Percentiles rank a stretch among this genome's conserved stretches.
Conservation (phyloP, 2,888 invertebrate genomes). For the Drosophila mimica region DNA sequence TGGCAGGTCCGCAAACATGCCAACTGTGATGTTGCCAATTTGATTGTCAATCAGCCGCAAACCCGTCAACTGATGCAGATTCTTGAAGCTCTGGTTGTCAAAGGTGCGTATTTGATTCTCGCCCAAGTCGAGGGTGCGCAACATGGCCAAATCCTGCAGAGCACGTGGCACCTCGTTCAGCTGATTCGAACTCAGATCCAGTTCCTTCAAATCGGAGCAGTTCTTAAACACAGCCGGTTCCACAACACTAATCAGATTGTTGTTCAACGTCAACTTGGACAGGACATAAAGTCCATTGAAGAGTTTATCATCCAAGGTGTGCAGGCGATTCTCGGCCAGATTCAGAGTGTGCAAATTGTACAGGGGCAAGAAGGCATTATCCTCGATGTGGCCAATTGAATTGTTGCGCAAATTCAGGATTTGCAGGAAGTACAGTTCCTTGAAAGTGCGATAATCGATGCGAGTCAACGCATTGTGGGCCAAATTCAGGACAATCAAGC, state of each 20-base stretch:
- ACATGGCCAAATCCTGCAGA: slow-evolving; percentile 91
- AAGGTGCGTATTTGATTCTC: slow-evolving; percentile 95
- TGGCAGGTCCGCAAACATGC: slow-evolving; percentile 94
- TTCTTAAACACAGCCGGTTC: slow-evolving; percentile 94
- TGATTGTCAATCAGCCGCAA: slow-evolving; percentile 95
- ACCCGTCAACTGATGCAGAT: slow-evolving; percentile 94
- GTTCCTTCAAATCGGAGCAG: slow-evolving; percentile 94
- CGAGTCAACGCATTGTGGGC: slow-evolving; percentile 93
- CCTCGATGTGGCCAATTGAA: slow-evolving; percentile 94
- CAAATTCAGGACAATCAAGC: slow-evolving; percentile 93
- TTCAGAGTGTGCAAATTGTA: slow-evolving; percentile 96
- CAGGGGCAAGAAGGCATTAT: slow-evolving; percentile 93
- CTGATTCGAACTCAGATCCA: slow-evolving; percentile 95
- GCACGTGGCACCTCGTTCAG: slow-evolving; percentile 93
- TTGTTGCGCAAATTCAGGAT: slow-evolving; percentile 94
- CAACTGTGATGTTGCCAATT: slow-evolving; percentile 92
- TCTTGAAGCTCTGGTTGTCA: slow-evolving; percentile 92
- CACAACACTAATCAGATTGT: slow-evolving; percentile 92
- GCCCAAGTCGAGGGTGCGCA: slow-evolving; percentile 95
- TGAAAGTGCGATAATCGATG: slow-evolving; percentile 93
- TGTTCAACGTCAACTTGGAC: slow-evolving; percentile 93
- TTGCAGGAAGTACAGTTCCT: slow-evolving; percentile 94
- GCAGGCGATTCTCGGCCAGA: slow-evolving; percentile 93
- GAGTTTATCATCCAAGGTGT: slow-evolving; percentile 91
- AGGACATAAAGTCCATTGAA: slow-evolving; percentile 94